Evolutionary conservation across 2,113 vertebrate genomes (phyloP), one percentile per base, ranked within the genome.

Genomic region (Boleophthalmus pectinirostris): DNA sequence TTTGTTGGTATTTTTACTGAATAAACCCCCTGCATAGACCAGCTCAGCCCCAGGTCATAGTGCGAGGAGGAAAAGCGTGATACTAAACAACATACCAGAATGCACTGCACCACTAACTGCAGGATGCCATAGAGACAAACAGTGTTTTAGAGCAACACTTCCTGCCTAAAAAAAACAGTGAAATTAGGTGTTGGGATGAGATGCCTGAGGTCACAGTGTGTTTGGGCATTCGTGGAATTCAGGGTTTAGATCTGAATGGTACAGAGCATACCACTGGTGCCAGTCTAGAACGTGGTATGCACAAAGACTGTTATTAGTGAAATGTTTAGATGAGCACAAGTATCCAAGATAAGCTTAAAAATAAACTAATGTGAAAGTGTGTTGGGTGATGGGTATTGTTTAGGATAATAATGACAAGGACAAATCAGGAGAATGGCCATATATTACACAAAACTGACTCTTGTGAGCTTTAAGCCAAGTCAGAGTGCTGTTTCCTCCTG

Each of bases 81-180:
- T 80, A 25, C 61, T 65, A 33, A 29, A 33, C 14, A 25, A 61
- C 56, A 58, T 66, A 56, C 84, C 80, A 79, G 68, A 78, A 71
- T 29, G 58, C 81, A 86, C 57, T 70, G 68, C 74, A 64, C 83
- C 86, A 79, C 81, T 87, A 91, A 92, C 77, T 91, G 78, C 78
- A 85, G 87, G 84, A 72, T 85, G 80, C 68, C 70, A 54, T 43
- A 10, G 33, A 79, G 71, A 81, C 85, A 81, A 66, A 75, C 58
- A 70, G 82, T 82, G 82, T 89, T 90, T 91, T 86, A 82, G 68
- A 47, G 46, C 64, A 79, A 72, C 33, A 73, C 67, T 82, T 65
- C 70, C 43, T 81, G 67, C 83, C 83, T 70, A 87, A 87, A 86
- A 74, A 79, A 68, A 47, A 49, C 56, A 60, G 65, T 82, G 69